phyloP scores from a whole-genome alignment of 1,140 invertebrate species.

The Pararge aegeria region DNA sequence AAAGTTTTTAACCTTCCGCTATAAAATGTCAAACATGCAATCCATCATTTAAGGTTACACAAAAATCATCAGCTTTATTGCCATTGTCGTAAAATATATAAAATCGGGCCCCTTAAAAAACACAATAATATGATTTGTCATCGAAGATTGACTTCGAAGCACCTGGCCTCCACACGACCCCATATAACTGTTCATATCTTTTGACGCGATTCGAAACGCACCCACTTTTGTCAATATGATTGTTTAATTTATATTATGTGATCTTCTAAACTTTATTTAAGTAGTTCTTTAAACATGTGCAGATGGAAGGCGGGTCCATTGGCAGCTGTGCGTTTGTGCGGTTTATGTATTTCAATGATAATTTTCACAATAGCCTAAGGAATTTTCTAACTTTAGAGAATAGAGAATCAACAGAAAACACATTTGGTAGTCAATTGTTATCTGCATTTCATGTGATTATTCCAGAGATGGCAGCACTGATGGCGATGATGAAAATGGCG shows the following conservation, averaged over 20 bases:
- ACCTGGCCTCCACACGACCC: slow-evolving; percentile 68
- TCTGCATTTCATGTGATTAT: no score
- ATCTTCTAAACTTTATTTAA: slow-evolving; percentile 68
- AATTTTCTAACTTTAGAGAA: no score
- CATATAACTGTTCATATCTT: slow-evolving; percentile 35
- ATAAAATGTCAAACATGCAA: slow-evolving; percentile 6
- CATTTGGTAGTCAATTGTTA: no score
- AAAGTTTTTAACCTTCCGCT: slow-evolving; percentile 1
- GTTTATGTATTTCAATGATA: slow-evolving; percentile 8
- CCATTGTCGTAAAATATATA: slow-evolving; percentile 28
- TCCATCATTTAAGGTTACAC: slow-evolving; percentile 13
- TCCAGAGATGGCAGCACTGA: no score
- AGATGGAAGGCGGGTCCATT: slow-evolving; percentile 51
- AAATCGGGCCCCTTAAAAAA: slow-evolving; percentile 43
- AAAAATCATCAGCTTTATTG: slow-evolving; percentile 45
- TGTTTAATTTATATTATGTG: slow-evolving; percentile 75
- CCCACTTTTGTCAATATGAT: slow-evolving; percentile 63
- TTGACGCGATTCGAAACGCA: slow-evolving; percentile 59
- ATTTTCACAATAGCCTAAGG: slow-evolving; percentile 10
- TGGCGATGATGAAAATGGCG: no score
- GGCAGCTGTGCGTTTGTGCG: slow-evolving; percentile 42
- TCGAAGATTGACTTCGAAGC: slow-evolving; percentile 46
- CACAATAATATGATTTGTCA: slow-evolving; percentile 69
- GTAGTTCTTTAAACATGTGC: slow-evolving; percentile 67
- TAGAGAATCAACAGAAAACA: no score